Base-by-base conservation (phyloP, 2,888 invertebrate genomes). In the Altica lythri region DNA sequence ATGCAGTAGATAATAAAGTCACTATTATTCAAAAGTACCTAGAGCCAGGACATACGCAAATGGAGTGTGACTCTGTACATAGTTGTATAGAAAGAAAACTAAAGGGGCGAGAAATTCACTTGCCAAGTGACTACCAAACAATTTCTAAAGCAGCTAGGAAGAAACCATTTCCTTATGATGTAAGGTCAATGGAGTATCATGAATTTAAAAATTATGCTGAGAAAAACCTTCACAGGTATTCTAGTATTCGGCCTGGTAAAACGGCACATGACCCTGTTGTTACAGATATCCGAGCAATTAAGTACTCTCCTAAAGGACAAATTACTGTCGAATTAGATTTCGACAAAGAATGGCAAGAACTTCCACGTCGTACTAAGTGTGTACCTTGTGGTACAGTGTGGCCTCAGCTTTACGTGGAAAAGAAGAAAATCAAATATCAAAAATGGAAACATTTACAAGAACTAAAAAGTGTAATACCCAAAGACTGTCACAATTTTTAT, bases 101-200 rank as follows among this genome's bases (percentile, higher is more conserved):
- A 6, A 44, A 44, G 29, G 30, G 44, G n/a, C 13, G 30, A 17
- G 44, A 44, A 25, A 44, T 44, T 44, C 44, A 44, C 8, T 29
- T 29, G 29, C 44, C 44, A 16, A 44, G 44, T 27, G 44, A 44
- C 10, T 44, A 44, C 16, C 16, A 29, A 30, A 14, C 27, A 10
- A 29, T 44, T 16, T 16, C 44, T 14, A 44, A 27, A 44, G 44
- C 25, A 27, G 44, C 44, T 17, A 44, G 44, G 16, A 13, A n/a
- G 9, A 29, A 44, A n/a, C 44, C 44, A 27, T 27, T n/a, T 16
- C 44, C 30, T 4, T 44, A 44, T 30, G 44, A 44, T 16, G 16
- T 16, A n/a, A 37, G n/a, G 16, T 16, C 16, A 10, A 17, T 44
- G 44, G 16, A 44, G 14, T 27, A 16, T 17, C 25, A 14, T 44